phyloP scores from a whole-genome alignment of 2,888 invertebrate species.

The Quadroppia sp. region DNA sequence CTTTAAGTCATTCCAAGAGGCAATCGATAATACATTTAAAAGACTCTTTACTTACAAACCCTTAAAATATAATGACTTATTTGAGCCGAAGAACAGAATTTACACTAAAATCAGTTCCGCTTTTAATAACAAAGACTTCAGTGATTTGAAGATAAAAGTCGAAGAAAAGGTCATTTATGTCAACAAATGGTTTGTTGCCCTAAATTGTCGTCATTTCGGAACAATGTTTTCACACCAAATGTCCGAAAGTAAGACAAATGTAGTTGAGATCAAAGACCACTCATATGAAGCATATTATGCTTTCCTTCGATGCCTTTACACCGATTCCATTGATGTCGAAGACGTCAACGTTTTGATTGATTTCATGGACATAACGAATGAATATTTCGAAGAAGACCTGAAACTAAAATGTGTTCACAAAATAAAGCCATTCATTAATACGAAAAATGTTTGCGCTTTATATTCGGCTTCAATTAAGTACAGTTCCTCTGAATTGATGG shows the following conservation, averaged over 20 bases:
- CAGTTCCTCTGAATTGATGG: neutral
- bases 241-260: conserved; percentile 19
- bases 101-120: neutral
- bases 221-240: conserved; percentile 33
- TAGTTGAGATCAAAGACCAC: conserved; percentile 23
- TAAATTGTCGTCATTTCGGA: conserved; percentile 21
- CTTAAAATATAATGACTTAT: neutral
- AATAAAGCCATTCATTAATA: neutral
- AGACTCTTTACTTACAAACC: neutral
- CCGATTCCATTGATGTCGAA: conserved; percentile 19
- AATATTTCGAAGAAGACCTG: conserved; percentile 32
- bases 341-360: conserved; percentile 1
- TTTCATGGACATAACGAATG: conserved; percentile 34
- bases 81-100: neutral
- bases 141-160: conserved; percentile 20
- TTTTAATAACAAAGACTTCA: conserved; percentile 12
- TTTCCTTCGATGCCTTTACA: conserved; percentile 35
- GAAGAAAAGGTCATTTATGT: conserved; percentile 34
- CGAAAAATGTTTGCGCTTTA: conserved; percentile 14
- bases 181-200: conserved; percentile 33
- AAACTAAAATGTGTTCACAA: conserved; percentile 37
- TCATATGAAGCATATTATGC: conserved; percentile 34
- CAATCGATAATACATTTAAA: conserved; percentile 10
- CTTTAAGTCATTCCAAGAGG: conserved; percentile 12
- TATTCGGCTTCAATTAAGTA: conserved; percentile 15